These are phyloP conservation scores for Chaetura pelagica DNA, from an alignment of 2,113 vertebrate species.

Conservation along the genomic window DNA sequence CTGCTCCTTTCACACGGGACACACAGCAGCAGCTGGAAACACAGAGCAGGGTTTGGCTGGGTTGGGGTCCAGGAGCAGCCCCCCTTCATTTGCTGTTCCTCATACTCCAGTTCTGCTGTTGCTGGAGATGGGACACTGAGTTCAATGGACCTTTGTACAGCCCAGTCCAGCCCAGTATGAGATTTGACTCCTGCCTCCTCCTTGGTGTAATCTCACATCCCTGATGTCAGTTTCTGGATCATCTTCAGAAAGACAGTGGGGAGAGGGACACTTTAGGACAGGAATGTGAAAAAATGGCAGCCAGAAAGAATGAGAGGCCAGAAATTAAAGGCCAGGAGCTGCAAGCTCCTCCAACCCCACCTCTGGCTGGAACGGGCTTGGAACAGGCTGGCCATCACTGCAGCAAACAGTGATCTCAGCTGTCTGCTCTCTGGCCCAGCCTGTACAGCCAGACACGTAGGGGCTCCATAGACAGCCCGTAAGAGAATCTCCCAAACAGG, in stretches of 20 bases:
- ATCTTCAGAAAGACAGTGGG: background rate
- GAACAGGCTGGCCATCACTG: background rate
- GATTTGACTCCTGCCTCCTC: background rate
- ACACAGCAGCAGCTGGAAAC: rapidly evolving
- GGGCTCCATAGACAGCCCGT: background rate
- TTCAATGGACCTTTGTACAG: background rate
- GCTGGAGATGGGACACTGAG: background rate
- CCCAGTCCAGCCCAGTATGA: background rate
- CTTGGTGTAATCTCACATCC: background rate
- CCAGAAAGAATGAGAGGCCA: background rate
- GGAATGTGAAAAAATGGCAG: background rate
- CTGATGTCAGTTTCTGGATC: conserved; percentile 27
- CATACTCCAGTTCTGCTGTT: background rate
- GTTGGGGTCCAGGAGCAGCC: background rate
- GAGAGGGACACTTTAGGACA: background rate
- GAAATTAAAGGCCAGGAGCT: conserved; percentile 20
- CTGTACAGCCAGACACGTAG: background rate
- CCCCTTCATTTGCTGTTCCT: background rate
- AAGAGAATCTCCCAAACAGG: background rate
- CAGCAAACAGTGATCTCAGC: background rate
- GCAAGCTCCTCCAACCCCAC: background rate
- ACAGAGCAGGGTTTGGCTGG: background rate
- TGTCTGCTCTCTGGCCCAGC: background rate
- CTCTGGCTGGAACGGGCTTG: background rate
- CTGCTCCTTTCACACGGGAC: background rate